Conservation (phyloP, 2,888 invertebrate species). For the Cosmia trapezina region DNA sequence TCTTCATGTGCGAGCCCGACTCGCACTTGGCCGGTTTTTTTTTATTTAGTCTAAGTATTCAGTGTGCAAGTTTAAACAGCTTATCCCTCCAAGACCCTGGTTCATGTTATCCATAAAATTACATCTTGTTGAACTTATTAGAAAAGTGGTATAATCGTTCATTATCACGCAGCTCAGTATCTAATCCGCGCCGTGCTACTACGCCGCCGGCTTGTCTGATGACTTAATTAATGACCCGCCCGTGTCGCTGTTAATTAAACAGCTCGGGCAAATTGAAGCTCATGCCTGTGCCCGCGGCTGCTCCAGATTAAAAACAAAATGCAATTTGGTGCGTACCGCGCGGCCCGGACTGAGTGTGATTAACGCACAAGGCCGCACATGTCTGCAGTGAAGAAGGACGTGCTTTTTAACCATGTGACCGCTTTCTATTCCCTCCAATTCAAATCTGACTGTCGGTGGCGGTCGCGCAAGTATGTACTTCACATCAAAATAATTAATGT, state of each 20-base stretch:
- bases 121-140: constrained; percentile 57
- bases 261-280: constrained; percentile 87
- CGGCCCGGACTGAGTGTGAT: constrained; percentile 72
- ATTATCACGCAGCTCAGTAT: constrained; percentile 82
- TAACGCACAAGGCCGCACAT: constrained; percentile 65
- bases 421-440: not conserved
- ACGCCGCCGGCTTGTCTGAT: constrained; percentile 84
- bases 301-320: constrained; percentile 87
- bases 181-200: constrained; percentile 80
- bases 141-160: constrained; percentile 77
- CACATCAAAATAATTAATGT: not conserved
- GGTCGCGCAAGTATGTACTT: too few relatives aligned
- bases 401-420: constrained; percentile 1
- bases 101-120: constrained; percentile 53
- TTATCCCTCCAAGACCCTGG: constrained; percentile 14
- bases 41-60: not conserved
- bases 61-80: constrained; percentile 17
- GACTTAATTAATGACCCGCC: constrained; percentile 89
- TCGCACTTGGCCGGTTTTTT: too few relatives aligned
- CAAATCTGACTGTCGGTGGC: not conserved
- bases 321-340: constrained; percentile 79
- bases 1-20: too few relatives aligned
- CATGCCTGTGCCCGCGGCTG: constrained; percentile 80
- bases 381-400: constrained; percentile 25
- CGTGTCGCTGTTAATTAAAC: constrained; percentile 89